Evolutionary conservation across 2,888 invertebrate species (phyloP), one percentile per base, ranked within the genome.

Genomic region (Agrotis puta): DNA sequence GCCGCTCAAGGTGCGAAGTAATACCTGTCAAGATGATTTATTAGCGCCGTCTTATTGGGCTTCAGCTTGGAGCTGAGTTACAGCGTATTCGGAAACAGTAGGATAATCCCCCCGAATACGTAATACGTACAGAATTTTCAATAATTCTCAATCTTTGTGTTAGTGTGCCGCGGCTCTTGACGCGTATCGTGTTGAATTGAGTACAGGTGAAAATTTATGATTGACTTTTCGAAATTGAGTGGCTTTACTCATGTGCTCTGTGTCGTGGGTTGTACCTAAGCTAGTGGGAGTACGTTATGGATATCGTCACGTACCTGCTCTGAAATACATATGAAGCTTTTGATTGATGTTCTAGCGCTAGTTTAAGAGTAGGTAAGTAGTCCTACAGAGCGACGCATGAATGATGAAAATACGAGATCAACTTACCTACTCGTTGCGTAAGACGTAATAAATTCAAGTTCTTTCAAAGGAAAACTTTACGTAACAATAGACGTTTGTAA

Each of bases 21-120:
- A 95, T 94, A 95, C 92, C 94, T 92, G 94, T 94, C 95, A 92
- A 90, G 87, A 94, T 95, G 95, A 95, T 95, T 94, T 93, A 95
- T 95, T 91, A 91, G 87, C 88, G 82, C 67, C 85, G 82, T 90
- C 91, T 92, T 92, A 93, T 93, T 93, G 91, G 90, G 89, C 84
- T 86, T 84, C 83, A 79, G 77, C 74, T 67, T 74, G 65, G 48
- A 70, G 62, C 77, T 72, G 59, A 82, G 76, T 77, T 81, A 74
- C 81, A 80, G 77, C 73, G 74, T 79, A 79, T 73, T 77, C 20
- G 62, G 58, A 61, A 79, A 66, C 70, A 73, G 84, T 62, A 70
- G 63, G 67, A 72, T 82, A 76, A 79, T 82, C 63, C 64, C 22
- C 39, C 24, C 3, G 64, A 74, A 79, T 63, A 67, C 50, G 66